Conservation (phyloP, 2,113 vertebrate species). For the Heterotis niloticus region DNA sequence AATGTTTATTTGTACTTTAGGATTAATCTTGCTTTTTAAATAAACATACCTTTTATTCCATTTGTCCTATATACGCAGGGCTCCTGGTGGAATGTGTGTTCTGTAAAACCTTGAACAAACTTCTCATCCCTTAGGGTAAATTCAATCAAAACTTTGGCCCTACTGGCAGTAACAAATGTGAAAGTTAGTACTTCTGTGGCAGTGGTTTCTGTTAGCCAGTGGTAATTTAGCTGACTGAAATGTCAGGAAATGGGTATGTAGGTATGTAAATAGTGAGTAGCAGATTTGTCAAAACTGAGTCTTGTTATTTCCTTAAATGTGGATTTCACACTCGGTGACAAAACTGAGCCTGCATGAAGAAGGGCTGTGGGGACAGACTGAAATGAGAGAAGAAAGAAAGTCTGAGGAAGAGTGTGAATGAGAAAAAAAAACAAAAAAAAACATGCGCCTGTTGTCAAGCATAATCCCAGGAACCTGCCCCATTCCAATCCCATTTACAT, state of each 20-base stretch:
- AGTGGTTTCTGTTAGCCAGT: background rate
- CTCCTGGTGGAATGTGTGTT: conserved; percentile 5
- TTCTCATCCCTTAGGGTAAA: background rate
- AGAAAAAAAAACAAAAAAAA: background rate
- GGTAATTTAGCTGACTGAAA: background rate
- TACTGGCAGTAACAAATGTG: conserved; percentile 3
- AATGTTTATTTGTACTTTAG: background rate
- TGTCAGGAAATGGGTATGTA: background rate
- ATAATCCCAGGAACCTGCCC: background rate
- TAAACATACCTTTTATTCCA: background rate
- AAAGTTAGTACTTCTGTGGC: background rate
- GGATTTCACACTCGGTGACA: background rate
- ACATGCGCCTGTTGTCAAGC: conserved; percentile 7
- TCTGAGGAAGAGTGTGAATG: background rate
- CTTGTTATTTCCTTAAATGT: background rate
- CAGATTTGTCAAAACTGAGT: background rate
- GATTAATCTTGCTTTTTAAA: conserved; percentile 10
- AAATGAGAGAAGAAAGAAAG: background rate
- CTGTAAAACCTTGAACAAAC: background rate
- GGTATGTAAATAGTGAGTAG: background rate
- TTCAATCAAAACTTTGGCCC: conserved; percentile 12
- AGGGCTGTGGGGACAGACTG: background rate
- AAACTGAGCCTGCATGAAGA: background rate
- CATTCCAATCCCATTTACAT: background rate
- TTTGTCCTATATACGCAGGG: background rate